Evolutionary conservation across 2,113 vertebrate genomes (phyloP).

Genomic region (Xenus cinereus): DNA sequence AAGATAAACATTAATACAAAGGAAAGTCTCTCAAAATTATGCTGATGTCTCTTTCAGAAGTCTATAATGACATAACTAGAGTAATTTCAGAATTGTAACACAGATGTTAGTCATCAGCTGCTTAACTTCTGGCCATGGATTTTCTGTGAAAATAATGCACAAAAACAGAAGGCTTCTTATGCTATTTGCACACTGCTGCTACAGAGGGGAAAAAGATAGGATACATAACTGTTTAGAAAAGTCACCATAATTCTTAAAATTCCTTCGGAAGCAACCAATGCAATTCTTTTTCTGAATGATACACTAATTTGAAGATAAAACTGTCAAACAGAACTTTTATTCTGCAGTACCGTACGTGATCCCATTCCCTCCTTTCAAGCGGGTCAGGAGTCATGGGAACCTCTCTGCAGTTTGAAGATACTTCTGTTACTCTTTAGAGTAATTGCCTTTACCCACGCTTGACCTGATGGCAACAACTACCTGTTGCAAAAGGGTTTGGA

Average conservation of each 20-base stretch:
- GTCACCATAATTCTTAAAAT: not conserved
- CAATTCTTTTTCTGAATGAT: not conserved
- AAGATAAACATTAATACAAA: not conserved
- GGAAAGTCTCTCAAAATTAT: not conserved
- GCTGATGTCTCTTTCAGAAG: not conserved
- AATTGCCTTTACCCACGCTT: not conserved
- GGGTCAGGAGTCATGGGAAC: not conserved
- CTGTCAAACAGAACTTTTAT: not conserved
- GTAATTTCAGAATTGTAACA: not conserved
- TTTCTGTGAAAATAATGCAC: not conserved
- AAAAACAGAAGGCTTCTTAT: not conserved
- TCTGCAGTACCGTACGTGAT: not conserved
- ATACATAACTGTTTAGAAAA: not conserved
- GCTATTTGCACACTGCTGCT: not conserved
- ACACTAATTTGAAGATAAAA: not conserved
- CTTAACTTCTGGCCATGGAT: not conserved
- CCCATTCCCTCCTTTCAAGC: not conserved
- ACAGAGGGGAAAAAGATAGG: not conserved
- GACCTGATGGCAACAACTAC: not conserved
- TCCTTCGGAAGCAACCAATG: not conserved
- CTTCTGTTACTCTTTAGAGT: not conserved
- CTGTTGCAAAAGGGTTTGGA: not conserved
- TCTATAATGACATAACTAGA: not conserved
- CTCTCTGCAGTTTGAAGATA: not conserved
- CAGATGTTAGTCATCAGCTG: not conserved